Conservation (phyloP, 2,113 vertebrate genomes). For the Microcebus murinus region DNA sequence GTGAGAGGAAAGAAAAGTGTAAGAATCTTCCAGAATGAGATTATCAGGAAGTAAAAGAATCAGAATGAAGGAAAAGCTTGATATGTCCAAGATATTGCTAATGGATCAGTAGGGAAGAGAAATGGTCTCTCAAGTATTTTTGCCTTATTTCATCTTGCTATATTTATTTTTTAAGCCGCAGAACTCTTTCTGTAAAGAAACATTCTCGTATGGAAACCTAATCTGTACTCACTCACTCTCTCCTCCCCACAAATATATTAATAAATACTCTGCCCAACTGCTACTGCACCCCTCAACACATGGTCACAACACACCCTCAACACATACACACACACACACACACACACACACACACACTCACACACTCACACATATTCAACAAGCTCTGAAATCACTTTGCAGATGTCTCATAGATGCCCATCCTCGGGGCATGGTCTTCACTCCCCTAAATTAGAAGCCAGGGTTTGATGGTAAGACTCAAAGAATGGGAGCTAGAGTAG, state of each 20-base stretch:
- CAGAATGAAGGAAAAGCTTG: background rate
- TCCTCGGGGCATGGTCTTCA: background rate
- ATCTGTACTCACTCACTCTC: no score
- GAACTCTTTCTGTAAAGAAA: background rate
- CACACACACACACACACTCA: no score
- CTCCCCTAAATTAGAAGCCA: background rate
- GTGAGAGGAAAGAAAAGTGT: background rate
- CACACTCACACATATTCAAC: background rate
- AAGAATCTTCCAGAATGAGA: background rate
- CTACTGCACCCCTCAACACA: background rate
- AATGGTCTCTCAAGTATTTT: background rate
- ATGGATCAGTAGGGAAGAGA: background rate
- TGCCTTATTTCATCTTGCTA: background rate
- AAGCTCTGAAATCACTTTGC: background rate
- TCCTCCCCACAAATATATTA: no score
- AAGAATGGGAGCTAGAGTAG: background rate
- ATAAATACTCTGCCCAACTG: background rate
- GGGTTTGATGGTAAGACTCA: background rate
- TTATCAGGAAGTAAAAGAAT: background rate
- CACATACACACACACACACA: background rate
- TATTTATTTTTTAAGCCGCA: background rate
- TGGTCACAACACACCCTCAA: background rate
- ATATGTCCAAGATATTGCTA: background rate
- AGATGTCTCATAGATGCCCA: background rate
- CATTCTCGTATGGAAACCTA: background rate